Base-by-base conservation (phyloP, 2,113 vertebrate species). In the Seriola dumerili region DNA sequence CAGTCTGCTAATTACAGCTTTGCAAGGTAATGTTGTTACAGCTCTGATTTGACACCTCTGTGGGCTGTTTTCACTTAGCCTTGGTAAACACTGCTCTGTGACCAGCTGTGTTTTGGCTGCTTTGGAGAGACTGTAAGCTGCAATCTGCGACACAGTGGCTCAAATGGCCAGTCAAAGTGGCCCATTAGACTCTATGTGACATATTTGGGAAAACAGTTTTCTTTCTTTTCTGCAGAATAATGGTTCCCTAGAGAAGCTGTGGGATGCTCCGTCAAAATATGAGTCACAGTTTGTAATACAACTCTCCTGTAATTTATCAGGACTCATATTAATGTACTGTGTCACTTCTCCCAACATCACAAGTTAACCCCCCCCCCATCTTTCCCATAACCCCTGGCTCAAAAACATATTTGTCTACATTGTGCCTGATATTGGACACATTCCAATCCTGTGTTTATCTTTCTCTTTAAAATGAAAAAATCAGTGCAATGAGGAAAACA, bases 371-470 rank as follows among this genome's bases (percentile, higher is more conserved):
- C 54, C 42, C 29, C 29, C 29, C 29, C 29, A 77, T 52, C 65
- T 81, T 85, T 74, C 44, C 62, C 82, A 82, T 66, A 59, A 84
- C 54, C 75, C 44, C 54, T 11, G 40, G 44, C 50, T 81, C 36
- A 34, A 71, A 66, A 72, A 32, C 65, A 71, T 21, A 77, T 80
- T 86, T 85, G 50, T 77, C 74, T 85, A 61, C 34, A 83, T 84
- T 84, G 83, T 79, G 61, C 50, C 46, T 78, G 48, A 86, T 57
- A 65, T 21, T 83, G 79, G 77, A 83, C 23, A 42, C 64, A 70
- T 78, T 83, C 81, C 80, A 83, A 29, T 32, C 17, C 38, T 62
- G 44, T 77, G 82, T 87, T 88, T 87, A 82, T 83, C 85, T 89
- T 88, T 64, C 62, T 84, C 80, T 84, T 91, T 76, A 42, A 81